Evolutionary conservation across 1,140 invertebrate species (phyloP), one percentile per base, ranked within the genome.

Genomic region (Brachionus paranguensis): DNA sequence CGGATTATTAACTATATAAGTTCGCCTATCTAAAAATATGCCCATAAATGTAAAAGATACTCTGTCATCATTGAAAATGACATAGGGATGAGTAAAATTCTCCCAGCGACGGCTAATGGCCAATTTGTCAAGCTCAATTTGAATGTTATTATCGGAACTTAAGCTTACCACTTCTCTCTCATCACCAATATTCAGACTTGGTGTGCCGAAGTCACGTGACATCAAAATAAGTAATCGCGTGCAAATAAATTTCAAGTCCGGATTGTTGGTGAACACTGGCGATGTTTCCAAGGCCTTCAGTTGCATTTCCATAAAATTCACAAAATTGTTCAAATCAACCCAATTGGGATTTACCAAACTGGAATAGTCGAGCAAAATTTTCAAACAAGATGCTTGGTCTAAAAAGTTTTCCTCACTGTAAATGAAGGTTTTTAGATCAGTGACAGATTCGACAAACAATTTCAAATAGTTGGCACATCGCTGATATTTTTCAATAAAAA

Each of bases 321-420:
- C 87, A 87, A 88, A 89, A 85, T 88, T 87, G 10, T 85, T 79
- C 10, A 89, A 84, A 84, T 89, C 88, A 64, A 87, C 84, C 88
- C 88, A 89, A 0, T 87, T 88, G 2, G 88, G 88, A 68, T 88
- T 86, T 14, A 37, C n/a, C 14, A 88, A 76, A 11, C 87, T 87
- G 86, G 88, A 89, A 41, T 64, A 81, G 2, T 81, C 27, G 1
- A 81, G 17, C 43, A 81, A 47, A 45, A 45, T 81, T 41, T 64
- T 29, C 27, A 76, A 47, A 50, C 72, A 76, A 27, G 7, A 7
- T 50, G 1, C 1, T 50, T 76, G 43, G n/a, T 76, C 47, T 11
- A 76, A 20, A 24, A 27, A 24, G 11, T 76, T n/a, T 27, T 24
- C 20, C 14, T 29, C 17, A 37, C 6, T 17, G 10, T 37, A 76